phyloP scores from a whole-genome alignment of 2,888 invertebrate genomes.

The Troides aeacus region DNA sequence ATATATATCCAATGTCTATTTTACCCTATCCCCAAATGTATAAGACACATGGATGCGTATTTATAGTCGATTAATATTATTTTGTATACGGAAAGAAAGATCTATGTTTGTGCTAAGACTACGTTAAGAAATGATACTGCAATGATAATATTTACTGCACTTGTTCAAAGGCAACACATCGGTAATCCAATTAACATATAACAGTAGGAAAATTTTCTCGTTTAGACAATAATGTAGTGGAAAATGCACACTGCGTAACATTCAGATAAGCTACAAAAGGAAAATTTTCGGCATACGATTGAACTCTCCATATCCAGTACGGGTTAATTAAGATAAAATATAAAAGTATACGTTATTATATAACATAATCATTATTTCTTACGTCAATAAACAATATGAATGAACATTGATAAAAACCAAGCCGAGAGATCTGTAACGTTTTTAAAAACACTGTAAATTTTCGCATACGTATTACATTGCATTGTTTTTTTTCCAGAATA shows the following conservation, averaged over 20 bases:
- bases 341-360: neutral
- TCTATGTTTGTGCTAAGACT: neutral
- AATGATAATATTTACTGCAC: conserved; percentile 5
- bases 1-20: too few species aligned
- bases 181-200: conserved; percentile 18
- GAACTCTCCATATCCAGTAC: conserved; percentile 4
- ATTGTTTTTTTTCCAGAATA: too few species aligned
- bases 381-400: conserved; percentile 2
- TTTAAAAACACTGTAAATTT: neutral
- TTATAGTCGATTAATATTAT: neutral
- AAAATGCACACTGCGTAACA: conserved; percentile 7
- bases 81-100: neutral
- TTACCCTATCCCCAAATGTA: too few species aligned
- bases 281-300: neutral
- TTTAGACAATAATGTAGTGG: conserved; percentile 14
- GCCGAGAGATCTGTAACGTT: neutral
- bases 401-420: neutral
- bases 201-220: conserved; percentile 14
- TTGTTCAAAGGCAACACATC: conserved; percentile 1
- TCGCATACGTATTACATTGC: too few species aligned
- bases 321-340: neutral
- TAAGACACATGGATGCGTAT: too few species aligned
- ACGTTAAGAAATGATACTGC: neutral
- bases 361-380: neutral
- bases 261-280: conserved; percentile 10